Conservation (phyloP, 2,888 invertebrate genomes). For the Nephrotoma flavescens region DNA sequence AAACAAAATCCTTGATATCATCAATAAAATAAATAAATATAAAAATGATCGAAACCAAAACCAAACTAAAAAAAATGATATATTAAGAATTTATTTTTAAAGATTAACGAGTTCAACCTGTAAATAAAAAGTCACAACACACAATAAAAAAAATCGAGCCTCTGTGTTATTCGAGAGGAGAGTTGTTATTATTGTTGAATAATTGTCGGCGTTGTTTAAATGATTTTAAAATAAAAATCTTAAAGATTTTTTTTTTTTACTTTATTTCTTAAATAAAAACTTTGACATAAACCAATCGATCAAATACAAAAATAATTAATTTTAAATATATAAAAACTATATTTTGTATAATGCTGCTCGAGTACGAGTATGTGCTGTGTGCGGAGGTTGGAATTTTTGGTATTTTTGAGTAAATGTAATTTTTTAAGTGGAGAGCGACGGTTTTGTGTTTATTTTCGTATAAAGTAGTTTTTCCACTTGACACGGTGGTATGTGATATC, state of each 20-base stretch:
- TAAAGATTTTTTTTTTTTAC: background rate
- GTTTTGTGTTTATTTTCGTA: background rate
- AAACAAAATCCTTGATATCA: conserved; percentile 3
- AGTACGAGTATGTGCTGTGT: background rate
- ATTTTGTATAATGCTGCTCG: background rate
- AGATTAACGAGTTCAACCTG: conserved; percentile 4
- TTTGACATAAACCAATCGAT: background rate
- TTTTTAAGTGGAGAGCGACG: background rate
- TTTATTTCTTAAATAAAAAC: background rate
- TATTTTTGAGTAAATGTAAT: background rate
- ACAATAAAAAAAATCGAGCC: background rate
- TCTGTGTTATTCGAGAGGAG: background rate
- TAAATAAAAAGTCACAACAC: background rate
- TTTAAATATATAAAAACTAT: background rate
- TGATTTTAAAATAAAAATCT: background rate
- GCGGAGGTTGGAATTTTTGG: background rate
- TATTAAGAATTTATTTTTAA: background rate
- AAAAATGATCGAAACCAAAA: background rate
- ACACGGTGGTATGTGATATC: background rate
- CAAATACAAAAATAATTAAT: background rate
- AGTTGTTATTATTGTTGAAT: background rate
- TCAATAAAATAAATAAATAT: background rate
- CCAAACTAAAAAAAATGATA: background rate
- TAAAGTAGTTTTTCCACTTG: background rate
- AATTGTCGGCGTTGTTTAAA: background rate